Base-by-base conservation (phyloP, 2,797 vertebrate species). In the Ctenochaetus hawaiiensis region DNA sequence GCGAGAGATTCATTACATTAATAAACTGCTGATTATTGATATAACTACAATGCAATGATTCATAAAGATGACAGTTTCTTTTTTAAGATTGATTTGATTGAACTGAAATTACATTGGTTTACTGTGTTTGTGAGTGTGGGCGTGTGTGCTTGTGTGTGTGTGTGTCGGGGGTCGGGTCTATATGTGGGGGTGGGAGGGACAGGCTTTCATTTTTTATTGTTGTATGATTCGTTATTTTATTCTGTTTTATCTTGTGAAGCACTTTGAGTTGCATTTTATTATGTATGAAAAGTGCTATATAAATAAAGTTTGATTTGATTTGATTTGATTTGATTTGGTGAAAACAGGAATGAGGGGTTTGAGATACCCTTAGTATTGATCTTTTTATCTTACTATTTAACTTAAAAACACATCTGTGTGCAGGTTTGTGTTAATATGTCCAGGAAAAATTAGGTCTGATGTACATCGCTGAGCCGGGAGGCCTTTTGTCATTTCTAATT, bases 401-500 rank as follows among this genome's bases (percentile, higher is more conserved):
- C 64, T 69, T 61, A 2, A 18, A 56, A 49, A 64, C 68, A 52
- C 8, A 34, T 17, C 47, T 16, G 26, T 37, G 51, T 57, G 48
- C 68, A 61, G 48, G 68, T 80, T 53, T 61, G 73, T 20, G 12
- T 62, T 37, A 18, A 53, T 52, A 26, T 57, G 8, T 26, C 34
- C 30, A 56, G 58, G 56, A 58, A 69, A 80, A 86, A 76, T 45
- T 6, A 70, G 37, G 60, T 47, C 26, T 1, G 3, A 20, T 62
- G 61, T 54, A 56, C 56, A 62, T 48, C 63, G 49, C 67, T 23
- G 37, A 59, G 59, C 30, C 20, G 54, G 4, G 64, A 75, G 67
- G 75, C 20, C 44, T 52, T 83, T 71, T 77, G 75, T 87, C 87
- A 64, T 26, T n/a, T 85, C 71, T 77, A 81, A 87, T 69, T 77